Percentiles rank a stretch among this genome's conserved stretches.
These are phyloP conservation scores for Cercocebus atys DNA, from an alignment of 2,113 vertebrate genomes.

Conservation along the genomic window DNA sequence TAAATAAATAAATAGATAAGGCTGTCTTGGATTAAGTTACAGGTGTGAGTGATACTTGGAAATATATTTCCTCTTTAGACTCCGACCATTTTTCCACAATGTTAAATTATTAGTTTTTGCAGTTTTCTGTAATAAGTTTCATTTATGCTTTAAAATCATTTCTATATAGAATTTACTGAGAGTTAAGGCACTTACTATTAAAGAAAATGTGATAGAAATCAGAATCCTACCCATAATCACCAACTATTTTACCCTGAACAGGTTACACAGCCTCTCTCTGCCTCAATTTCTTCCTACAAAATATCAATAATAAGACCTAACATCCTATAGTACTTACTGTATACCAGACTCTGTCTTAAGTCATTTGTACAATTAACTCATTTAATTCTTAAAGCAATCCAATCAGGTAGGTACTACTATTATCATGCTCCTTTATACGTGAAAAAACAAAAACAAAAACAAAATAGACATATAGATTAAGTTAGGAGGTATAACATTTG, in stretches of 20 bases:
- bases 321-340: neutral
- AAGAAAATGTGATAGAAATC: neutral
- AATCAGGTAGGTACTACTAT: neutral
- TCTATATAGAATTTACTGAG: neutral
- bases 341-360: neutral
- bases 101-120: neutral
- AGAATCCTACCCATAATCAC: neutral
- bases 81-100: neutral
- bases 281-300: neutral
- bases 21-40: neutral
- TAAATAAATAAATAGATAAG: neutral
- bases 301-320: neutral
- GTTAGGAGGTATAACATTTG: neutral
- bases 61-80: neutral
- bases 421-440: neutral
- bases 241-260: neutral
- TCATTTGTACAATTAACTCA: neutral
- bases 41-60: neutral
- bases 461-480: neutral
- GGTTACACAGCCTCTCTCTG: neutral
- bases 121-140: neutral
- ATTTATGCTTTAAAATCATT: neutral
- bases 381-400: neutral
- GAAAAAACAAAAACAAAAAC: neutral
- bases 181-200: neutral